Conservation (phyloP, 2,888 invertebrate species). For the Plutella xylostella region DNA sequence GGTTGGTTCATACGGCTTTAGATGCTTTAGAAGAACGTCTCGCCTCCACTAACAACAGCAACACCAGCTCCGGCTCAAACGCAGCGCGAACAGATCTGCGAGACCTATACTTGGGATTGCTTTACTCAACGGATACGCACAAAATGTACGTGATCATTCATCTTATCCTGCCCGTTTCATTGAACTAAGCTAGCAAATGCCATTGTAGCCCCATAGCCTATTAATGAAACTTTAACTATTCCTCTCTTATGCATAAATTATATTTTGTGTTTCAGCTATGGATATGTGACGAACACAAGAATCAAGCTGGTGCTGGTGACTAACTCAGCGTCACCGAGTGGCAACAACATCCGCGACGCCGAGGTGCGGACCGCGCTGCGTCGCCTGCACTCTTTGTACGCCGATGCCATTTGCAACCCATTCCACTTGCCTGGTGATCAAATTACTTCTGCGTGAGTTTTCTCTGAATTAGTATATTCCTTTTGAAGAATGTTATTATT, state of each 20-base stretch:
- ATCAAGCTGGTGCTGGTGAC: conserved; percentile 94
- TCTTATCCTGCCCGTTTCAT: not conserved
- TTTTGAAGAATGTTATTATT: not conserved
- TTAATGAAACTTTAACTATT: no score
- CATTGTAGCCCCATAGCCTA: no score
- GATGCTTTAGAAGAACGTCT: conserved; percentile 93
- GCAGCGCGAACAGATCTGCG: conserved; percentile 77
- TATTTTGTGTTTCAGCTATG: conserved; percentile 74
- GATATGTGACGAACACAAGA: conserved; percentile 97
- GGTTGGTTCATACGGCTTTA: conserved; percentile 91
- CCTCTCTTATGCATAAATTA: no score
- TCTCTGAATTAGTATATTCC: not conserved
- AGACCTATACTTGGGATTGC: conserved; percentile 90
- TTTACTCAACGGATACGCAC: conserved; percentile 95
- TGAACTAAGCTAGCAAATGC: no score
- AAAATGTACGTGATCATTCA: conserved; percentile 81
- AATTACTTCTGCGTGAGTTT: conserved; percentile 86
- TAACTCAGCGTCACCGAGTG: conserved; percentile 91
- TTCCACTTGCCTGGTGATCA: conserved; percentile 95
- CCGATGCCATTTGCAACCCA: conserved; percentile 95
- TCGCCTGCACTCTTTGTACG: conserved; percentile 91
- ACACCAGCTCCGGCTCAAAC: conserved; percentile 68
- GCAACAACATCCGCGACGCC: conserved; percentile 89
- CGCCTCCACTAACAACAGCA: conserved; percentile 39
- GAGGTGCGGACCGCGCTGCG: conserved; percentile 91